Base-by-base conservation (phyloP, 2,113 vertebrate species). In the Bombycilla garrulus region DNA sequence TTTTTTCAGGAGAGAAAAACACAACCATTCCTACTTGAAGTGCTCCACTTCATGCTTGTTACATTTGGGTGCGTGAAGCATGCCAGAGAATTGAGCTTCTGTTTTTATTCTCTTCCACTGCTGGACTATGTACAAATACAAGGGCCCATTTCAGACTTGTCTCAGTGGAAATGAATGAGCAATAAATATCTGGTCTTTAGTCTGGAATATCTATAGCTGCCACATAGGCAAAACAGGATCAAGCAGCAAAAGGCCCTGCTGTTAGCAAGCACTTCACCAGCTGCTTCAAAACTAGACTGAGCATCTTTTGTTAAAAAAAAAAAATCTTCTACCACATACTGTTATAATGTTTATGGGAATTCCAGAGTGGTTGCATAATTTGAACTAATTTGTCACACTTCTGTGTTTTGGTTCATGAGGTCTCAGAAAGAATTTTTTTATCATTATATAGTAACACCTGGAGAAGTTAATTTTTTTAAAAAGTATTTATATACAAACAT, bases 231-330 rank as follows among this genome's bases (percentile, higher is more conserved):
- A 81, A 96, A 42, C 53, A 21, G 36, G n/a, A 79, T 62, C 33
- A 60, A 84, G 66, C 15, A 77, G 21, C 50, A 54, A 28, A 86
- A 92, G 25, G 26, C 51, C 51, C 33, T 38, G 72, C 67, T 86
- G 60, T 86, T 66, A 90, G 42, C 51, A 86, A 90, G 58, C 15
- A 22, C 50, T 93, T 83, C 51, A 71, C 58, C 47, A 73, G 58
- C 67, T 50, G 62, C 71, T 83, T 93, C 71, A 50, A 80, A 92
- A 66, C n/a, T 50, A 65, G 35, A 92, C 79, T 93, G 67, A 95
- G 65, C 51, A 58, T 42, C 35, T 86, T 40, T 90, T 88, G 80
- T 92, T 93, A 56, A 72, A 42, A 54, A 80, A 51, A 38, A 62
- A 36, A 50, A 69, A 66, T 29, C 45, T 51, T 53, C 57, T 72